Conservation (phyloP, 2,888 invertebrate species). For the Megamerina dolium region DNA sequence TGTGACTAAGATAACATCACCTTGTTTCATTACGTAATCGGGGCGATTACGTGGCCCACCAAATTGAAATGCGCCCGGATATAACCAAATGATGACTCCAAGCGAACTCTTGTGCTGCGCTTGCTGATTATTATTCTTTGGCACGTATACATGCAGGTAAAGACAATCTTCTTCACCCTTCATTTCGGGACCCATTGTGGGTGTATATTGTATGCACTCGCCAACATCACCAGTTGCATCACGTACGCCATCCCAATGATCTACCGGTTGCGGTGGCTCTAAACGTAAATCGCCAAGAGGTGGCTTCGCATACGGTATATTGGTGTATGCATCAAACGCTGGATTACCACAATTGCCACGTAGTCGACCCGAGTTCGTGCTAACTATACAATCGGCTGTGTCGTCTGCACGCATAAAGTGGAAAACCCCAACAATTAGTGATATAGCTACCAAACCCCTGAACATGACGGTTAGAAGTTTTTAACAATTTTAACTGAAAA, state of each 20-base stretch:
- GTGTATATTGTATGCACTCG: background rate
- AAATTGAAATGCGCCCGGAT: conserved; percentile 64
- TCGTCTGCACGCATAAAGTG: too few species aligned
- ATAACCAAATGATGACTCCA: conserved; percentile 58
- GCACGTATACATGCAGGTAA: conserved; percentile 58
- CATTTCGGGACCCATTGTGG: background rate
- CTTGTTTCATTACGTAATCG: conserved; percentile 54
- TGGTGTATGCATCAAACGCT: background rate
- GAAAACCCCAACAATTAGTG: too few species aligned
- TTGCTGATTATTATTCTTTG: conserved; percentile 27
- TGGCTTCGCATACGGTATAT: background rate
- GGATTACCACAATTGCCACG: background rate
- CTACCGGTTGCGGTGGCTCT: background rate
- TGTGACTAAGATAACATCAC: conserved; percentile 60
- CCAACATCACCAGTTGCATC: background rate
- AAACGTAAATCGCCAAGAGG: background rate
- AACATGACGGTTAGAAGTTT: conserved; percentile 6
- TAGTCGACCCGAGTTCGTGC: background rate
- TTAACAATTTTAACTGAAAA: background rate
- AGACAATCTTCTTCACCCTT: conserved; percentile 57
- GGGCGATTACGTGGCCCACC: conserved; percentile 56
- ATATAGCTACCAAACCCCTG: too few species aligned
- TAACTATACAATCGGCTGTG: background rate
- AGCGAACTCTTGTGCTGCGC: conserved; percentile 48
- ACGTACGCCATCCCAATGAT: background rate